Conservation (phyloP, 2,797 vertebrate genomes). For the Amniataba percoides region DNA sequence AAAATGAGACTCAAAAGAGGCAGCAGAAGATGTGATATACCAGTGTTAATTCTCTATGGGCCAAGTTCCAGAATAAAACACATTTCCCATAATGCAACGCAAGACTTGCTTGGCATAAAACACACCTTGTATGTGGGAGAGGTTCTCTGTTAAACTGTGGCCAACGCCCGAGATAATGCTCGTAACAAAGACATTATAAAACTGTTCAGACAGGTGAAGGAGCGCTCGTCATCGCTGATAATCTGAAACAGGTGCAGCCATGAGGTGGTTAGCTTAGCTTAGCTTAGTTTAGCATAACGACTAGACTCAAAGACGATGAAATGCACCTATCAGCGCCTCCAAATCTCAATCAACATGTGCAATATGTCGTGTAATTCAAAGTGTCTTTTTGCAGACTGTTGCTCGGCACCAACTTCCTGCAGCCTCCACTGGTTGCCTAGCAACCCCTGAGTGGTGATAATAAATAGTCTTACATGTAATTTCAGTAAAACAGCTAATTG, state of each 20-base stretch:
- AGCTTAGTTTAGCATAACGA: background rate
- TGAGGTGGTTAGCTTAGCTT: background rate
- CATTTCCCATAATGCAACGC: slow-evolving; percentile 1
- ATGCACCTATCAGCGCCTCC: no score
- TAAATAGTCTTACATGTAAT: no score
- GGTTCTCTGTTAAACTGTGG: background rate
- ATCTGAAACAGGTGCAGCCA: background rate
- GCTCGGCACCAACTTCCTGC: background rate
- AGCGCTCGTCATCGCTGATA: background rate
- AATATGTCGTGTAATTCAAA: background rate
- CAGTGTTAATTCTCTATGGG: background rate
- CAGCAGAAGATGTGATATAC: background rate
- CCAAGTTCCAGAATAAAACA: background rate
- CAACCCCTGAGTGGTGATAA: no score
- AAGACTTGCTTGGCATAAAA: background rate
- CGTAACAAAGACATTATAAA: no score
- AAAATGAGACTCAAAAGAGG: background rate
- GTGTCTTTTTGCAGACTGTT: background rate
- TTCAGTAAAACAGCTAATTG: background rate
- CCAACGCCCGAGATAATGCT: background rate
- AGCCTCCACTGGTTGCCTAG: background rate
- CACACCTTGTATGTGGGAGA: background rate
- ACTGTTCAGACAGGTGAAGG: background rate
- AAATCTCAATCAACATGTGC: background rate
- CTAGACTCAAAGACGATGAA: background rate